A percentile compares a stretch with the other conserved stretches of the same genome.
These are phyloP conservation scores for Miltochrista miniata DNA, from an alignment of 2,888 invertebrate species.

Conservation along the genomic window DNA sequence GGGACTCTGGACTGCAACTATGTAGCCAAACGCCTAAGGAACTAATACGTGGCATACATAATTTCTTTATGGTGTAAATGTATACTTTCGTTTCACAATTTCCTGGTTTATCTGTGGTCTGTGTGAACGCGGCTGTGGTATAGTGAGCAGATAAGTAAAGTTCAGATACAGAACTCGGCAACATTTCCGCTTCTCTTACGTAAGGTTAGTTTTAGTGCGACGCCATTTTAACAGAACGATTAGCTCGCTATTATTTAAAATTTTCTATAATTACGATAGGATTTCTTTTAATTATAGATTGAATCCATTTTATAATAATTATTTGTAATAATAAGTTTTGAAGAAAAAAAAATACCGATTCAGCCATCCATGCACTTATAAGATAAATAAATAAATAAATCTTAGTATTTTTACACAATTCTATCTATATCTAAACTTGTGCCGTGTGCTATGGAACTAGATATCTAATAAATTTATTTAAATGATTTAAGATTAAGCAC, in stretches of 20 bases:
- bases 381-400: too few species aligned
- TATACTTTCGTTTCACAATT: constrained; percentile 28
- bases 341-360: too few species aligned
- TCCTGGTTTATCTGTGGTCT: constrained; percentile 26
- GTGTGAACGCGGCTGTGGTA: constrained; percentile 1
- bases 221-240: constrained; percentile 6
- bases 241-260: constrained; percentile 20
- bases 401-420: too few species aligned
- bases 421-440: too few species aligned
- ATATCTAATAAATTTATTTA: too few species aligned
- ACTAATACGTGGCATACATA: neutral
- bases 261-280: neutral
- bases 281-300: too few species aligned
- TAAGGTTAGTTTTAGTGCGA: constrained; percentile 16
- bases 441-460: too few species aligned
- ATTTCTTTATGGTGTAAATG: neutral
- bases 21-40: neutral
- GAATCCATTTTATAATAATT: too few species aligned
- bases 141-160: constrained; percentile 15
- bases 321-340: too few species aligned
- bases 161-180: constrained; percentile 8
- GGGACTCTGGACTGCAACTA: too few species aligned
- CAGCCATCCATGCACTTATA: too few species aligned
- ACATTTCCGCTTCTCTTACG: constrained; percentile 28
- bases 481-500: too few species aligned